Evolutionary conservation across 23 tunicate species (phyloP).

Genomic region (Styela plicata): DNA sequence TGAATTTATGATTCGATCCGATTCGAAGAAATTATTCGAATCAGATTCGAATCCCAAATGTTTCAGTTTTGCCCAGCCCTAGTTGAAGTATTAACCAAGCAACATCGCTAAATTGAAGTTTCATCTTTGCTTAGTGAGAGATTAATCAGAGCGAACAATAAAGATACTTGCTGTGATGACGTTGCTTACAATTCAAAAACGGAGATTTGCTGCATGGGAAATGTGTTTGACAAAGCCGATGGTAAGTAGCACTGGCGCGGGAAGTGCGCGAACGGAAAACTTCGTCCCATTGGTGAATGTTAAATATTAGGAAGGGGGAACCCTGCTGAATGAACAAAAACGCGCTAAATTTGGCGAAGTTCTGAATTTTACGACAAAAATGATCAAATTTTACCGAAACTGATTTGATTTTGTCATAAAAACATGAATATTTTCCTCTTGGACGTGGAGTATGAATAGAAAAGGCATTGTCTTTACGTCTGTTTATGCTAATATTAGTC

Average conservation of each 20-base stretch:
- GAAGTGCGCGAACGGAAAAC: not conserved
- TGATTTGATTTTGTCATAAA: too few species aligned
- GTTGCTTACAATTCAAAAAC: constrained; percentile 30
- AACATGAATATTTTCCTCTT: too few species aligned
- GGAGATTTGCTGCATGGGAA: constrained; percentile 58
- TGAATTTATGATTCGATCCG: too few species aligned
- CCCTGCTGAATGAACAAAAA: too few species aligned
- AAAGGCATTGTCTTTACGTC: too few species aligned
- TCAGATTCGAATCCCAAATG: not conserved
- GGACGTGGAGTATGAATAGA: too few species aligned
- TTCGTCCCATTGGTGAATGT: not conserved
- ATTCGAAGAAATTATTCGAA: too few species aligned
- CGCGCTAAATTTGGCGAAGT: too few species aligned
- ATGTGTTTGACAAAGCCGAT: constrained; percentile 12
- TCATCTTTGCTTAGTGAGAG: constrained; percentile 34
- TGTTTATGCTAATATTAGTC: too few species aligned
- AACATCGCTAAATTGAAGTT: not conserved
- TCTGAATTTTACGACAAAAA: too few species aligned
- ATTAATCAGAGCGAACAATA: not conserved
- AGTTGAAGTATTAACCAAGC: not conserved
- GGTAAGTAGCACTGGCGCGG: constrained; percentile 28
- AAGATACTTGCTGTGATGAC: constrained; percentile 51
- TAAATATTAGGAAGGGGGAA: not conserved
- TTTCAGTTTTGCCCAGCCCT: too few species aligned
- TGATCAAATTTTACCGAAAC: too few species aligned